These are phyloP conservation scores for Eleginops maclovinus DNA, from an alignment of 2,113 vertebrate species.

Conservation along the genomic window DNA sequence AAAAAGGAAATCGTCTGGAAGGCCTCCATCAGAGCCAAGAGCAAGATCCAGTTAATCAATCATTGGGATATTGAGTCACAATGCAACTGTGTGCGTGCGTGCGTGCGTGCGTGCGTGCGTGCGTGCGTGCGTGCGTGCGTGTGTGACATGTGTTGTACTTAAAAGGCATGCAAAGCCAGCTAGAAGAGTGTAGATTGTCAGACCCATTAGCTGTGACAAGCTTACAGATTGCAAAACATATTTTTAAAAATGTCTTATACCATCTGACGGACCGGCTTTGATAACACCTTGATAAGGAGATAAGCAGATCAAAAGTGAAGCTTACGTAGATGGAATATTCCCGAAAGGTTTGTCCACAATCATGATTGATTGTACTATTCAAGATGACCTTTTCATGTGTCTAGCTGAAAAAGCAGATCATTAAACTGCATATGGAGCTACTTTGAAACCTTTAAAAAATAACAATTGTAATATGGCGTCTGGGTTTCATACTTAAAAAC, in stretches of 20 bases:
- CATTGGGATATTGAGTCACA: too few relatives aligned
- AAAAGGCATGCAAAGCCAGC: background rate
- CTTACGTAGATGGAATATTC: background rate
- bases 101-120: too few relatives aligned
- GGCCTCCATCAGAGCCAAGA: too few relatives aligned
- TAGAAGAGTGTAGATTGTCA: background rate
- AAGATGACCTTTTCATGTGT: background rate
- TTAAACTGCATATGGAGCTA: background rate
- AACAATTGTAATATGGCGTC: background rate
- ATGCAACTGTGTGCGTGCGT: too few relatives aligned
- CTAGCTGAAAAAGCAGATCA: background rate
- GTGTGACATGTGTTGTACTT: too few relatives aligned
- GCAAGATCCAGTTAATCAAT: too few relatives aligned
- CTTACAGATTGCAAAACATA: background rate
- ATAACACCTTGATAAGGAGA: background rate
- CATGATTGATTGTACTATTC: background rate
- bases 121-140: too few relatives aligned
- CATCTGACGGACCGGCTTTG: constrained; percentile 1
- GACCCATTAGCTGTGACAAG: background rate
- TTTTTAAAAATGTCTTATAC: background rate
- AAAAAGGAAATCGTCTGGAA: too few relatives aligned
- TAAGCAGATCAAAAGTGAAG: background rate
- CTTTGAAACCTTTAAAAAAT: background rate
- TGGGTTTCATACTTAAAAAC: background rate
- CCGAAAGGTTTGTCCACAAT: background rate